Base-by-base conservation (phyloP, 2,888 invertebrate genomes). In the Thereva nobilitata region DNA sequence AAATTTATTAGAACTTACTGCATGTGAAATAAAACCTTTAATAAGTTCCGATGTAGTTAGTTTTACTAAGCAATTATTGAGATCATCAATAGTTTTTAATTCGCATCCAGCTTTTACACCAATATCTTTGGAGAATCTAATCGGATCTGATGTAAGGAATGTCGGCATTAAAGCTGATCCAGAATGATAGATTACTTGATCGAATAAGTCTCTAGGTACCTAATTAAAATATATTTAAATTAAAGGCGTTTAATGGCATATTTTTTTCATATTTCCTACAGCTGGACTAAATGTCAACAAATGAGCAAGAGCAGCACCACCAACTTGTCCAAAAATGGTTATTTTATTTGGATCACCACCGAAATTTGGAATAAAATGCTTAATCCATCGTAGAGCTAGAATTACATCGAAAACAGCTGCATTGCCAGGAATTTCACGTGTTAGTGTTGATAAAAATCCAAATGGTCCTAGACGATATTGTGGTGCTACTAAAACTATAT, bases 301-400 rank as follows among this genome's bases (percentile, higher is more conserved):
- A 41, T 83, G 81, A 3, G 83, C 82, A 1, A 84, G 77, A 0
- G 80, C 81, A 0, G 80, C 80, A 9, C 85, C 85, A 2, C 84
- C 83, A 67, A 84, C 83, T 72, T 85, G 84, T 1, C 85, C 85
- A 66, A 84, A 82, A 8, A 85, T 76, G 0, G 85, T 85, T 0
- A 85, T 81, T 3, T 75, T 74, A 7, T 73, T 70, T 0, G 82
- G 79, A 74, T 85, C 82, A 3, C 85, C 85, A 44, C 85, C 84
- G 68, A 85, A 85, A 10, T 73, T 69, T 3, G 71, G 69, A 40
- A 85, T 84, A 72, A 85, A 76, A 37, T 81, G 74, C 55, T 82
- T 79, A 4, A 84, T 79, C 85, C 85, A 86, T 70, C 82, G 70
- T n/a, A 85, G 75, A 0, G 84, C 84, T 68, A 82, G 65, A 3